Percentiles rank a stretch among this genome's conserved stretches.
phyloP scores from a whole-genome alignment of 2,797 vertebrate species.

The Phyllotis vaccarum region DNA sequence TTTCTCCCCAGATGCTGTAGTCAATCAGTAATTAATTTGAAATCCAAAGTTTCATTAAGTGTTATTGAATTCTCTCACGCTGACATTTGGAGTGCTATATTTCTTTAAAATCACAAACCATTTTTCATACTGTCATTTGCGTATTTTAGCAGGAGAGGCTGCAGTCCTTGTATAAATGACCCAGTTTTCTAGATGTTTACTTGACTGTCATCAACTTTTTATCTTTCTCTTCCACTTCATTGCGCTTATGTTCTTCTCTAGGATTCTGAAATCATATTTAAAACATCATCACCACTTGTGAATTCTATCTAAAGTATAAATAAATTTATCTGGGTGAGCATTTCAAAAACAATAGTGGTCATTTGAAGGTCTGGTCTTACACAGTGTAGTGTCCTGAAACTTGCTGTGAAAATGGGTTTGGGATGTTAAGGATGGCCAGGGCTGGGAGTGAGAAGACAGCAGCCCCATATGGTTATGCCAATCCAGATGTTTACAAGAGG shows the following conservation, averaged over 20 bases:
- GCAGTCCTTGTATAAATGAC: conserved; percentile 74
- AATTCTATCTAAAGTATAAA: conserved; percentile 66
- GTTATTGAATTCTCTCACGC: conserved; percentile 74
- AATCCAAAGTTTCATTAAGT: conserved; percentile 82
- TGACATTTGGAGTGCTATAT: conserved; percentile 77
- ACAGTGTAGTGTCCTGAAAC: no score
- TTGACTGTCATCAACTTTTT: conserved; percentile 78
- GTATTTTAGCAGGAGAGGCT: conserved; percentile 77
- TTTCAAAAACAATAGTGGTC: conserved; percentile 58
- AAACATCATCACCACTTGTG: conserved; percentile 65
- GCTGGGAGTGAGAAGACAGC: background rate
- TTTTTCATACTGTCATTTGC: conserved; percentile 79
- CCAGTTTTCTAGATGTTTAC: conserved; percentile 82
- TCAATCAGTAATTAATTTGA: conserved; percentile 83
- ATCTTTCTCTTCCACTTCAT: conserved; percentile 74
- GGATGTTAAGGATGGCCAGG: background rate
- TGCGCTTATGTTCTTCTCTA: conserved; percentile 59
- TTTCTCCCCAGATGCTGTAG: conserved; percentile 72
- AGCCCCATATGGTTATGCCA: background rate
- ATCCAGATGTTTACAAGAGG: background rate
- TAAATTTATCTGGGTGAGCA: conserved; percentile 40
- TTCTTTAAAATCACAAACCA: conserved; percentile 82
- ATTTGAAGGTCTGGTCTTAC: background rate
- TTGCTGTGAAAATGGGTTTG: background rate
- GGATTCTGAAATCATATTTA: conserved; percentile 78